These are phyloP conservation scores for Thelaira solivaga DNA, from an alignment of 2,888 invertebrate genomes.

Conservation along the genomic window DNA sequence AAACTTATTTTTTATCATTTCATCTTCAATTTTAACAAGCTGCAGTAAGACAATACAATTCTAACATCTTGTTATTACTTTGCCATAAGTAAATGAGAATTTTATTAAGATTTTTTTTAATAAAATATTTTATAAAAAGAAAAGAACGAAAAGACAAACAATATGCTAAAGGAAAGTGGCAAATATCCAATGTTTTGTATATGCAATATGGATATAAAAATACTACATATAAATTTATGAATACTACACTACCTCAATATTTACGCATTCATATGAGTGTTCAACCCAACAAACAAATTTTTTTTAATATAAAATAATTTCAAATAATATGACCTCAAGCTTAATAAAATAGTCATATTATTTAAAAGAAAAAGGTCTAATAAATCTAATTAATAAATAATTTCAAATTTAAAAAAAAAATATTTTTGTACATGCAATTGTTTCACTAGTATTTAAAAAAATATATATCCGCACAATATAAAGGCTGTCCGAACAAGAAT, in stretches of 20 bases:
- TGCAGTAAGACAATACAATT: conserved; percentile 42
- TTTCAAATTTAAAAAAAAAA: too few relatives aligned
- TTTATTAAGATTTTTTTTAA: conserved; percentile 53
- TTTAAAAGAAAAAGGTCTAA: too few relatives aligned
- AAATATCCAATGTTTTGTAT: conserved; percentile 3
- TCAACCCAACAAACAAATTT: too few relatives aligned
- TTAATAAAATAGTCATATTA: too few relatives aligned
- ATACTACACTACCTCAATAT: background rate
- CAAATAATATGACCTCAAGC: too few relatives aligned
- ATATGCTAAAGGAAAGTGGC: conserved; percentile 12
- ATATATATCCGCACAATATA: background rate
- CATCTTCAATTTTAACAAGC: conserved; percentile 12
- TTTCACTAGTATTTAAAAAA: background rate
- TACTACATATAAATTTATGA: conserved; percentile 14
- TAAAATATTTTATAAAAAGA: conserved; percentile 27
- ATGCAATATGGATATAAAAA: conserved; percentile 10
- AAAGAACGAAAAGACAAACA: background rate
- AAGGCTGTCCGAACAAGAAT: too few relatives aligned
- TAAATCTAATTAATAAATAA: too few relatives aligned
- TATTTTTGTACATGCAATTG: too few relatives aligned
- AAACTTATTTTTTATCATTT: conserved; percentile 16
- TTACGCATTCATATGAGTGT: too few relatives aligned
- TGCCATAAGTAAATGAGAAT: conserved; percentile 52
- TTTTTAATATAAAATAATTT: too few relatives aligned
- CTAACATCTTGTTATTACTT: conserved; percentile 49